phyloP scores from a whole-genome alignment of 2,797 vertebrate species.

The Tadarida brasiliensis region DNA sequence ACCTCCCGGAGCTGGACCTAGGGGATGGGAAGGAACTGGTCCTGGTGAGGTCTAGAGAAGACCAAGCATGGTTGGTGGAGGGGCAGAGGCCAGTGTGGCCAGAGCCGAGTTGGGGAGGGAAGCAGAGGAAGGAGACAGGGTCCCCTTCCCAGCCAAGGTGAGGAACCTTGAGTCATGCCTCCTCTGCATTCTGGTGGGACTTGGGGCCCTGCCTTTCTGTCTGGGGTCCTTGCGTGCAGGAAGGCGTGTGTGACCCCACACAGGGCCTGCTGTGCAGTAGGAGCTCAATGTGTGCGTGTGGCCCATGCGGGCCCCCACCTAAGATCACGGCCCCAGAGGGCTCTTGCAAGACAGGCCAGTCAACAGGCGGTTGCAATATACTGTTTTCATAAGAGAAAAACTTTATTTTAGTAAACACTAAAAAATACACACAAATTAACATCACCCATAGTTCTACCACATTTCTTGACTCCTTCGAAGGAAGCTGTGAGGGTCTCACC shows the following conservation, averaged over 20 bases:
- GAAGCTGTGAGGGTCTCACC: neutral
- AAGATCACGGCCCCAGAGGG: neutral
- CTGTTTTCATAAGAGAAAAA: neutral
- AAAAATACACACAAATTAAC: neutral
- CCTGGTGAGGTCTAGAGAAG: neutral
- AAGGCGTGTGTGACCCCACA: rapidly evolving
- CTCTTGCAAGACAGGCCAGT: neutral
- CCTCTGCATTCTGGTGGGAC: neutral
- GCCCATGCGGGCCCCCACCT: rapidly evolving
- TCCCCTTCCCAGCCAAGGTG: neutral
- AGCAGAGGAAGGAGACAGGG: neutral
- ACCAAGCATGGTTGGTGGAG: neutral
- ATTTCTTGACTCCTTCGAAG: neutral
- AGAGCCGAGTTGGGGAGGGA: rapidly evolving
- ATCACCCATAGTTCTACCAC: rapidly evolving
- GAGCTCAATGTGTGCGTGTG: rapidly evolving
- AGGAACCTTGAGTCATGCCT: neutral
- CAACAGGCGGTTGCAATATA: neutral
- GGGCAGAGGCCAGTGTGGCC: neutral
- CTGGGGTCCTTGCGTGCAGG: neutral
- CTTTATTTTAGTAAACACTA: neutral
- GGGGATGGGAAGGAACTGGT: neutral
- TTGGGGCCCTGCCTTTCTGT: neutral
- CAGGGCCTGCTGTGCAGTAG: neutral
- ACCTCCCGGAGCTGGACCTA: neutral